Base-by-base conservation (phyloP, 2,888 invertebrate genomes). In the Andrena camellia region DNA sequence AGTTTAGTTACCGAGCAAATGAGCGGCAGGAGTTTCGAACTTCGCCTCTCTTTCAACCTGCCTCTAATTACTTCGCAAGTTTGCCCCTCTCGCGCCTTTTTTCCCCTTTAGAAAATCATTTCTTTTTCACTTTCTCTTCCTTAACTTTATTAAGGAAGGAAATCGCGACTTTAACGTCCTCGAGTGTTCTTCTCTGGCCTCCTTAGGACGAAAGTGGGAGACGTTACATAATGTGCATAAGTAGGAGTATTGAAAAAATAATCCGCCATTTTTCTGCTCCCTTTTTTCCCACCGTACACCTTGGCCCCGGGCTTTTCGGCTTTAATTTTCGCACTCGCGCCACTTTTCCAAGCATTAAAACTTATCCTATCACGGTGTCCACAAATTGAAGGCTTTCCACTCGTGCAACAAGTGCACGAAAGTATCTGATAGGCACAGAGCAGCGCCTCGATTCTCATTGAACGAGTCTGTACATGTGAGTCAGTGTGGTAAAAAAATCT, bases 41-140 rank as follows among this genome's bases (percentile, higher is more conserved):
- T 59, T 42, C 48, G 23, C 29, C 57, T 66, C 59, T 26, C 69
- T 33, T 33, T 26, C 60, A 20, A 35, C 6, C 52, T 23, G 42
- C 66, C 50, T 73, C 64, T 73, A 77, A 77, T 73, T 73, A 73
- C 66, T 77, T 73, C 63, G 5, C 50, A 35, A 73, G 73, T 59
- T 66, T 13, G 23, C 68, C 48, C 7, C 10, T 35, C 20, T n/a
- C 52, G 23, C 23, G 10, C 10, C 48, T 26, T 35, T 62, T 62
- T 8, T 1, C 20, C 20, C 17, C 31, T 29, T 57, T 17, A 29
- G 48, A 17, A 57, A 64, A 70, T 57, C 42, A 59, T 77, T 72
- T 72, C 64, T 60, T 59, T 59, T 72, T 77, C 73, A 72, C 77
- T 64, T 77, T 64, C 57, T 3, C 72, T 63, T 57, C 52, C 13